These are phyloP conservation scores for Drosophila yooni DNA, from an alignment of 2,888 invertebrate genomes.

Conservation along the genomic window DNA sequence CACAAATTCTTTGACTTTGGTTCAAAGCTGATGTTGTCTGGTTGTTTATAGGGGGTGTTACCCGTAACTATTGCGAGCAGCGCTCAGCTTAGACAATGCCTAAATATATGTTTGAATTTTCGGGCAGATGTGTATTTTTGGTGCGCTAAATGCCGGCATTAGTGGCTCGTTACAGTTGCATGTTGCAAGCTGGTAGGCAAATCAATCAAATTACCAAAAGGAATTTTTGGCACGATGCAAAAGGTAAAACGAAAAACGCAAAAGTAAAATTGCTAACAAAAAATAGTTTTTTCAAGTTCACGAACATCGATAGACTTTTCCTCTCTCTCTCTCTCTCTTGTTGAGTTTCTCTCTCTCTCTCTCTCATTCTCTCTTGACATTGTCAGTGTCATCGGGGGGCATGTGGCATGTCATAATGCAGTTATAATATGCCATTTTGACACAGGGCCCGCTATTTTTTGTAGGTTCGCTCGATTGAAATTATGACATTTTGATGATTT, in stretches of 20 bases:
- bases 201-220: constrained; percentile 75
- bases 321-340: constrained; percentile 8
- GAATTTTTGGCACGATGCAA: constrained; percentile 48
- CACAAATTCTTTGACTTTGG: constrained; percentile 7
- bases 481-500: constrained; percentile 84
- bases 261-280: constrained; percentile 33
- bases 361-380: constrained; percentile 20
- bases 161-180: constrained; percentile 79
- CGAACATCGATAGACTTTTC: constrained; percentile 34
- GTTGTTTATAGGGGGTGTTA: constrained; percentile 49
- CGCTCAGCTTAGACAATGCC: constrained; percentile 14
- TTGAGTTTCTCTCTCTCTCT: not conserved
- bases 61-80: constrained; percentile 15
- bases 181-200: constrained; percentile 63
- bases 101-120: constrained; percentile 4
- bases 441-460: constrained; percentile 37
- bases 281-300: constrained; percentile 66
- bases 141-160: constrained; percentile 73
- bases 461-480: constrained; percentile 62
- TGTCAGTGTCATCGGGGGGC: constrained; percentile 41
- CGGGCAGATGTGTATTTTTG: constrained; percentile 29
- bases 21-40: constrained; percentile 12
- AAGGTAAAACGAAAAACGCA: constrained; percentile 30
- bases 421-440: constrained; percentile 76
- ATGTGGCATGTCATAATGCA: constrained; percentile 80